Conservation (phyloP, 2,113 vertebrate species). For the Lophochroa leadbeateri region DNA sequence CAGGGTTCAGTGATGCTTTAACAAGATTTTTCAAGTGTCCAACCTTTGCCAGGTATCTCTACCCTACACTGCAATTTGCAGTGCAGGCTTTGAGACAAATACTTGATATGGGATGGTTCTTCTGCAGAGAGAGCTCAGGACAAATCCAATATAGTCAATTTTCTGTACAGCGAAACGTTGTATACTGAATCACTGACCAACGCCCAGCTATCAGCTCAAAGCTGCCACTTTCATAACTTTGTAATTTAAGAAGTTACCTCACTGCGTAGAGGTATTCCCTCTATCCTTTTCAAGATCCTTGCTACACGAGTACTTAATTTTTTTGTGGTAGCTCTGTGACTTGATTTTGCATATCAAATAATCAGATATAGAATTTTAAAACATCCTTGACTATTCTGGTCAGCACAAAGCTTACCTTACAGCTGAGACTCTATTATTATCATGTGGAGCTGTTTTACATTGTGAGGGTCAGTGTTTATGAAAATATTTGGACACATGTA, state of each 20-base stretch:
- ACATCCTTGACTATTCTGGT: background rate
- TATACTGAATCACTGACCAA: background rate
- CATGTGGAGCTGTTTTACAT: background rate
- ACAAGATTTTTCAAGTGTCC: background rate
- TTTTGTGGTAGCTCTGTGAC: background rate
- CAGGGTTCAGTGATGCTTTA: background rate
- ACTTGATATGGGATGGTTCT: background rate
- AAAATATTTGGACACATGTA: background rate
- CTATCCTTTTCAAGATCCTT: background rate
- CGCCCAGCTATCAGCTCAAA: background rate
- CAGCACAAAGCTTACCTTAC: background rate
- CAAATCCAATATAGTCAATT: background rate
- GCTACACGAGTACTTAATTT: accelerated
- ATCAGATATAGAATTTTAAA: background rate
- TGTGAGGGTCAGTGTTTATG: background rate
- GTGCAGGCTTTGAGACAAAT: background rate
- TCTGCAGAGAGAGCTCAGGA: background rate
- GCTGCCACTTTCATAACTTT: background rate
- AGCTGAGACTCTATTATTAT: background rate
- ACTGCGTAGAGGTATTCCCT: background rate
- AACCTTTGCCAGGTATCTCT: background rate
- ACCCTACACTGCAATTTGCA: background rate
- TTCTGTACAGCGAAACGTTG: background rate
- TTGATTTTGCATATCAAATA: background rate
- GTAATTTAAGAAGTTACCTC: background rate